Evolutionary conservation across 2,888 invertebrate genomes (phyloP).

Genomic region (Oscheius sp.): DNA sequence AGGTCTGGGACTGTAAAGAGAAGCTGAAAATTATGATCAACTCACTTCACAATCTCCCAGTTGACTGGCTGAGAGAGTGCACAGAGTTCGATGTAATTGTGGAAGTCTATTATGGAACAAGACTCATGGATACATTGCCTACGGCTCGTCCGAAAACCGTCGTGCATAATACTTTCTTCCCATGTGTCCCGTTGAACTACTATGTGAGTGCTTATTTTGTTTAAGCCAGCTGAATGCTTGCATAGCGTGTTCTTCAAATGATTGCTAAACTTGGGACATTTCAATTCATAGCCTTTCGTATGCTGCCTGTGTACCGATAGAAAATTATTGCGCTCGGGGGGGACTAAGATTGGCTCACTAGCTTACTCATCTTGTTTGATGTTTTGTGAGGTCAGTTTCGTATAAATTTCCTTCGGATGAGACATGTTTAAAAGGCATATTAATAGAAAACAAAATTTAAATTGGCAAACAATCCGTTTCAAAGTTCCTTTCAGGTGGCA

Average conservation of each 20-base stretch:
- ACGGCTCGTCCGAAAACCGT: conserved; percentile 42
- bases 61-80: conserved; percentile 59
- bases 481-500: conserved; percentile 39
- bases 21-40: conserved; percentile 74
- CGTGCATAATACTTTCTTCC: conserved; percentile 51
- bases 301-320: no score
- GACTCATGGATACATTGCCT: conserved; percentile 49
- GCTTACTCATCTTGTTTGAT: no score
- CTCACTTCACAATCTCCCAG: conserved; percentile 69
- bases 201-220: conserved; percentile 46
- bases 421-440: not conserved
- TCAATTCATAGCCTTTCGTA: no score
- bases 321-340: no score
- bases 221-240: not conserved
- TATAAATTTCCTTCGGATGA: no score
- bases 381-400: no score
- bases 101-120: conserved; percentile 62
- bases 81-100: conserved; percentile 59
- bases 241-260: no score
- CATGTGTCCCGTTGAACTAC: conserved; percentile 57
- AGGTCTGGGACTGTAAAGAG: conserved; percentile 72
- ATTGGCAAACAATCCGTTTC: no score
- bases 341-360: no score
- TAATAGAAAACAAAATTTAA: not conserved
- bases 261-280: no score